phyloP scores from a whole-genome alignment of 1,140 invertebrate genomes.

The Adoxophyes honmai region DNA sequence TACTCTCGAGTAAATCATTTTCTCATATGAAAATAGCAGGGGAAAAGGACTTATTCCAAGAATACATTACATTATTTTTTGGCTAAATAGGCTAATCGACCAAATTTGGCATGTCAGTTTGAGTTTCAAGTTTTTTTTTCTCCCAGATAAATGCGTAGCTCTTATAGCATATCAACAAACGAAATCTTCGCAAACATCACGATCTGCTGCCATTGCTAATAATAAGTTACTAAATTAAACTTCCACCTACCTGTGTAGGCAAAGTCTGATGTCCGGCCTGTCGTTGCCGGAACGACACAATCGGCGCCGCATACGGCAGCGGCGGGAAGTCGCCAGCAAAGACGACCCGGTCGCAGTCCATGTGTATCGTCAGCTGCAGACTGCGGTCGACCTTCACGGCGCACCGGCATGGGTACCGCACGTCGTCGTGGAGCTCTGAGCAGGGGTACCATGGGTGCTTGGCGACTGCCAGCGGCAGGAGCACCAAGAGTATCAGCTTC shows the following conservation, averaged over 20 bases:
- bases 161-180: too few species aligned
- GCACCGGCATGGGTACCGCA: constrained; percentile 81
- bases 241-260: constrained; percentile 81
- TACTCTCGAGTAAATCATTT: too few species aligned
- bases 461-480: constrained; percentile 30
- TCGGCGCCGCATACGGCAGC: constrained; percentile 84
- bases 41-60: too few species aligned
- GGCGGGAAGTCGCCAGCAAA: constrained; percentile 86
- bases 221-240: neutral
- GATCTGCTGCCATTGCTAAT: too few species aligned
- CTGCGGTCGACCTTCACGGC: constrained; percentile 65
- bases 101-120: too few species aligned
- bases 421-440: constrained; percentile 80
- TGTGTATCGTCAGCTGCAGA: constrained; percentile 75
- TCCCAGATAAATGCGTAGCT: too few species aligned
- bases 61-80: too few species aligned
- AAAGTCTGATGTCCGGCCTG: constrained; percentile 87
- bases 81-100: too few species aligned
- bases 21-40: too few species aligned
- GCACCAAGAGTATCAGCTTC: constrained; percentile 43
- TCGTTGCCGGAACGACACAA: constrained; percentile 86
- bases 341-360: constrained; percentile 91
- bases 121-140: too few species aligned
- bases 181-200: too few species aligned
- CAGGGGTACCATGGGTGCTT: constrained; percentile 79